phyloP scores from a whole-genome alignment of 2,113 vertebrate species.

The Hippocampus abdominalis region DNA sequence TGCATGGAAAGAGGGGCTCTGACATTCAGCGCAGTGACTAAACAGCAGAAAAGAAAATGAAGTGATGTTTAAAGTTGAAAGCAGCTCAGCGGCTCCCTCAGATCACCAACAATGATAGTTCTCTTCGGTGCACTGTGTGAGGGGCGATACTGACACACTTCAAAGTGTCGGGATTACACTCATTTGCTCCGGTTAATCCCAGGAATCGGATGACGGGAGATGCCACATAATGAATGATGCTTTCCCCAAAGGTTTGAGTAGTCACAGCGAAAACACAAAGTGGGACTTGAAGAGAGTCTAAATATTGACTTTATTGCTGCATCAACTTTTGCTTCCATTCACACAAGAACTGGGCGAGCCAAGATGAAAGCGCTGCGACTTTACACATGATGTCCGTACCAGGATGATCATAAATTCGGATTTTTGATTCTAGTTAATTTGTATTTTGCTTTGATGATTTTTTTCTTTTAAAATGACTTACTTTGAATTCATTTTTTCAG shows the following conservation, averaged over 20 bases:
- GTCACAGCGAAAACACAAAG: conserved; percentile 22
- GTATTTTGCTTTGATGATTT: too few relatives aligned
- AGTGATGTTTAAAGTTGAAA: conserved; percentile 43
- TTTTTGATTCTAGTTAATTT: too few relatives aligned
- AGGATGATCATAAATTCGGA: background rate
- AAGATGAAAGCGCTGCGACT: conserved; percentile 15
- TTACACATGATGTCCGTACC: conserved; percentile 6
- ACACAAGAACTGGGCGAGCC: conserved; percentile 16
- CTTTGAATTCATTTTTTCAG: too few relatives aligned
- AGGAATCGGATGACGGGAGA: conserved; percentile 46
- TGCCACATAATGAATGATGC: conserved; percentile 18
- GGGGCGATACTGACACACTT: conserved; percentile 38
- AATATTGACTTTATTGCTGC: conserved; percentile 41
- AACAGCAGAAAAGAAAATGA: conserved; percentile 27
- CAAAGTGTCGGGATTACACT: conserved; percentile 54
- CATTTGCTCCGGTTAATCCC: conserved; percentile 48
- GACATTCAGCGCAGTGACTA: conserved; percentile 22
- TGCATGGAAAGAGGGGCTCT: conserved; percentile 25
- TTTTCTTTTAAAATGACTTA: too few relatives aligned
- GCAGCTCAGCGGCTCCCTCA: conserved; percentile 26
- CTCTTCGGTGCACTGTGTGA: conserved; percentile 25
- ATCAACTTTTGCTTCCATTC: conserved; percentile 13
- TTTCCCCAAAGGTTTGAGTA: conserved; percentile 21
- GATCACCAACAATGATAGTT: conserved; percentile 42
- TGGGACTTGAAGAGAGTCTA: conserved; percentile 13